A percentile compares a stretch with the other conserved stretches of the same genome.
Evolutionary conservation across 2,113 vertebrate species (phyloP).

Genomic region (Coreoperca whiteheadi): DNA sequence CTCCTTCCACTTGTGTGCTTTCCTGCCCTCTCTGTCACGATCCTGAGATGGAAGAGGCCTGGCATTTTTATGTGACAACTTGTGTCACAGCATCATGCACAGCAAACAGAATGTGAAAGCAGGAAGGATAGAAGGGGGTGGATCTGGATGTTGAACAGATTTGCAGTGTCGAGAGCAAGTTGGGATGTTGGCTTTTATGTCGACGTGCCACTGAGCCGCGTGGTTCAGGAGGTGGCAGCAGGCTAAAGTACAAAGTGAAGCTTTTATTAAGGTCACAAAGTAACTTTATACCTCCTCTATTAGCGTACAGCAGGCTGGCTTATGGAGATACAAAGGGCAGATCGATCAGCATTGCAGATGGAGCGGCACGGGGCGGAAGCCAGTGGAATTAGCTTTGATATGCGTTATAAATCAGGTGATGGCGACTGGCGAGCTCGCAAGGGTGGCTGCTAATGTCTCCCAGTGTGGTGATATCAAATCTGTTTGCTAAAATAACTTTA

Average conservation of each 20-base stretch:
- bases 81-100: conserved; percentile 15
- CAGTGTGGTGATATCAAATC: conserved; percentile 49
- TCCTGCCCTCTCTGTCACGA: neutral
- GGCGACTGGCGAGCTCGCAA: conserved; percentile 21
- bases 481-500: conserved; percentile 37
- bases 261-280: conserved; percentile 82
- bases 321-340: conserved; percentile 78
- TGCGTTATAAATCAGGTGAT: conserved; percentile 74
- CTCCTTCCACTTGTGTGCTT: neutral
- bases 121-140: neutral
- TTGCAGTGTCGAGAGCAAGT: conserved; percentile 29
- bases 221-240: conserved; percentile 53
- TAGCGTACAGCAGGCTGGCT: conserved; percentile 67
- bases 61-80: conserved; percentile 9
- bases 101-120: neutral
- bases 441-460: conserved; percentile 54
- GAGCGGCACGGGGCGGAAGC: conserved; percentile 51
- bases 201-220: conserved; percentile 31
- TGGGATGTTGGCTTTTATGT: conserved; percentile 52
- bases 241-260: conserved; percentile 66
- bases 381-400: conserved; percentile 71
- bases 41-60: neutral
- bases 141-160: conserved; percentile 30
- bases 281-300: conserved; percentile 79
- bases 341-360: conserved; percentile 72